phyloP scores from a whole-genome alignment of 2,888 invertebrate species.

The Drosophila stalkeri region DNA sequence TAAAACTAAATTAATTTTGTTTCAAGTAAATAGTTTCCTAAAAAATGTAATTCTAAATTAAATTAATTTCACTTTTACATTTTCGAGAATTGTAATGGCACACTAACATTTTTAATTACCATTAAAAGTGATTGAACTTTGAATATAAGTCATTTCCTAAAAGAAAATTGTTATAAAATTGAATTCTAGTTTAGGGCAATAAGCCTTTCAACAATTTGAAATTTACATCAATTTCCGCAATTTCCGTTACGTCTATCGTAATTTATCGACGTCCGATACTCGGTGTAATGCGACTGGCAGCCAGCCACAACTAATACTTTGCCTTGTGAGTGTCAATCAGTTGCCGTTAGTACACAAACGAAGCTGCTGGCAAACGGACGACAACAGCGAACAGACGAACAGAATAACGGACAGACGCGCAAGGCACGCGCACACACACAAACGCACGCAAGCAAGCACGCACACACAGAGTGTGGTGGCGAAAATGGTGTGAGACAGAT shows the following conservation, averaged over 20 bases:
- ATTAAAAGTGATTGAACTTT: too few relatives aligned
- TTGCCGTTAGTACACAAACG: constrained; percentile 56
- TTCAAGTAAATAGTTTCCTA: too few relatives aligned
- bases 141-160: too few relatives aligned
- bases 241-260: constrained; percentile 9
- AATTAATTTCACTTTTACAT: too few relatives aligned
- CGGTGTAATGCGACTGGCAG: constrained; percentile 16
- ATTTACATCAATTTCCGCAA: not conserved
- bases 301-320: not conserved
- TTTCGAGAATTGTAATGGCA: too few relatives aligned
- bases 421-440: constrained; percentile 21
- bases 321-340: constrained; percentile 17
- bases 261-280: constrained; percentile 29
- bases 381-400: constrained; percentile 13
- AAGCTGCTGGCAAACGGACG: constrained; percentile 53
- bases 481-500: constrained; percentile 29
- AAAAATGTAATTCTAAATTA: too few relatives aligned
- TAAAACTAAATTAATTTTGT: too few relatives aligned
- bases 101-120: too few relatives aligned
- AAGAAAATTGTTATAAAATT: too few relatives aligned
- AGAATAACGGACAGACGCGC: constrained; percentile 16
- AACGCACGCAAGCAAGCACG: constrained; percentile 9
- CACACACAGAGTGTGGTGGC: constrained; percentile 18
- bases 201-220: not conserved
- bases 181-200: too few relatives aligned